phyloP scores from a whole-genome alignment of 2,797 vertebrate species.

The Syngnathus rostellatus region DNA sequence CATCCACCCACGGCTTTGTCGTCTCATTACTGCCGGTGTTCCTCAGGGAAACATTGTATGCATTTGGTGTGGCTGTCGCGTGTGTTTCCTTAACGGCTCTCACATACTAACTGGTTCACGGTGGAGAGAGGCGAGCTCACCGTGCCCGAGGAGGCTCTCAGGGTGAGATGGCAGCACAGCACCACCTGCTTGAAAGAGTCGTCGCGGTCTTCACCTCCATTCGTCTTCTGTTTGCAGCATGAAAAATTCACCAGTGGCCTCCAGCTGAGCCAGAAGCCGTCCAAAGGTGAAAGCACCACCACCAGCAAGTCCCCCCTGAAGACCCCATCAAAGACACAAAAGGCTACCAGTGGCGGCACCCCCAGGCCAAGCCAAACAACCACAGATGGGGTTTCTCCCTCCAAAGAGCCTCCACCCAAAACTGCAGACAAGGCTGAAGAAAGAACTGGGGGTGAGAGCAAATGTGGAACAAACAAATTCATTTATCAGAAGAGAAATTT shows the following conservation, averaged over 20 bases:
- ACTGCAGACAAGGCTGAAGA: slow-evolving; percentile 79
- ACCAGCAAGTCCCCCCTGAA: slow-evolving; percentile 67
- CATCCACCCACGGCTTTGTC: not conserved
- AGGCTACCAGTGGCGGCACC: slow-evolving; percentile 52
- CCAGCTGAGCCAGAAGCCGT: slow-evolving; percentile 85
- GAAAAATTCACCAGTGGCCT: slow-evolving; percentile 98
- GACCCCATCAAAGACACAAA: slow-evolving; percentile 62
- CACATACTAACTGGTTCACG: slow-evolving; percentile 98
- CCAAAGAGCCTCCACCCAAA: slow-evolving; percentile 61
- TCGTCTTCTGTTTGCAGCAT: slow-evolving; percentile 68
- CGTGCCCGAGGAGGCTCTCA: slow-evolving; percentile 96
- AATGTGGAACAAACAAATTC: not conserved
- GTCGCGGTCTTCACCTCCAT: not conserved
- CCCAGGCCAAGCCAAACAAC: slow-evolving; percentile 46
- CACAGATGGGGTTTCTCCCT: slow-evolving; percentile 37
- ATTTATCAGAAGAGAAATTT: not conserved
- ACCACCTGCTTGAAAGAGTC: not conserved
- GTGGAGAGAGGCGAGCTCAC: slow-evolving; percentile 92
- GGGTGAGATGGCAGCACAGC: slow-evolving; percentile 66
- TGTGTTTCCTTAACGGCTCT: slow-evolving; percentile 71
- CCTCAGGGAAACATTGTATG: slow-evolving; percentile 1
- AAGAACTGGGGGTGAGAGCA: slow-evolving; percentile 74
- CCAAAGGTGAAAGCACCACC: slow-evolving; percentile 66
- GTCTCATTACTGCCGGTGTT: not conserved
- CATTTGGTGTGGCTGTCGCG: not conserved